Percentiles rank a stretch among this genome's conserved stretches.
Conservation (phyloP, 2,797 vertebrate genomes). For the Sternarchorhynchus goeldii region DNA sequence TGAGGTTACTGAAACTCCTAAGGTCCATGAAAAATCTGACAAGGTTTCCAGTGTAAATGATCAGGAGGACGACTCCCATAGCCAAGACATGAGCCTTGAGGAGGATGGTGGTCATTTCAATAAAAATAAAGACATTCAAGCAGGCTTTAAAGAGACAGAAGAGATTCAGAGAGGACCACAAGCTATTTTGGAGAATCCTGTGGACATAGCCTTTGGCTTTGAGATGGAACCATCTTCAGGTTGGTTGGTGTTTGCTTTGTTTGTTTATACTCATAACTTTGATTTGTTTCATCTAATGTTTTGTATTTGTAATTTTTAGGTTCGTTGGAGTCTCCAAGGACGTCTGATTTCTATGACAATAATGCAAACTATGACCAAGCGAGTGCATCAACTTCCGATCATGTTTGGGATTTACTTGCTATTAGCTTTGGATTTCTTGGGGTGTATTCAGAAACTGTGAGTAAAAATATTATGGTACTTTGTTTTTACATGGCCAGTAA, state of each 20-base stretch:
- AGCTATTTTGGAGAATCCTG: conserved; percentile 67
- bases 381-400: conserved; percentile 58
- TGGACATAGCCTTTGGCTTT: conserved; percentile 66
- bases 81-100: conserved; percentile 62
- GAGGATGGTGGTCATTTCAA: conserved; percentile 74
- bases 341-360: conserved; percentile 60
- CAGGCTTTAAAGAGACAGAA: conserved; percentile 60
- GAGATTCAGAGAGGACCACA: conserved; percentile 70
- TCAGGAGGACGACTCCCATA: conserved; percentile 42
- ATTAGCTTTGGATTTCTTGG: conserved; percentile 62
- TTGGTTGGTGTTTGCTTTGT: conserved; percentile 54
- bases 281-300: background rate
- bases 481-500: background rate
- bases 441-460: conserved; percentile 75
- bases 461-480: conserved; percentile 54
- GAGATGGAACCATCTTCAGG: conserved; percentile 70
- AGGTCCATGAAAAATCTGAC: conserved; percentile 45
- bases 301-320: conserved; percentile 57
- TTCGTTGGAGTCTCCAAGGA: conserved; percentile 59
- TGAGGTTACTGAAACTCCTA: conserved; percentile 39
- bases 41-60: conserved; percentile 33
- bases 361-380: conserved; percentile 60
- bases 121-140: conserved; percentile 72
- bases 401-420: conserved; percentile 58
- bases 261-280: background rate